Evolutionary conservation across 1,140 invertebrate species (phyloP).

Genomic region (Tetramorium alpestre): DNA sequence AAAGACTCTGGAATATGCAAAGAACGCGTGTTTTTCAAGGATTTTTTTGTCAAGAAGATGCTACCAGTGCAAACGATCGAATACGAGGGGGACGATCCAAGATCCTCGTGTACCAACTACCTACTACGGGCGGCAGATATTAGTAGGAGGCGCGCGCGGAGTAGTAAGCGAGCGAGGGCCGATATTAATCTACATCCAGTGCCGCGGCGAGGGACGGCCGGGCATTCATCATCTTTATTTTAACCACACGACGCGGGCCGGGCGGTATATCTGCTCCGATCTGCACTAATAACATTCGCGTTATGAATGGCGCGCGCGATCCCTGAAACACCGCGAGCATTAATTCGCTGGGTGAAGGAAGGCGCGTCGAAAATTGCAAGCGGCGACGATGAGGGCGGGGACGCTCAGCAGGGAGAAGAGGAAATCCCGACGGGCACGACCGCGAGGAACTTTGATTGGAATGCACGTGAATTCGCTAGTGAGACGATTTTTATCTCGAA

Average conservation of each 20-base stretch:
- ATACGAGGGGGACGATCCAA: conserved; percentile 37
- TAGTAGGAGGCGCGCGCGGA: conserved; percentile 67
- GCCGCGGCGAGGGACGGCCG: conserved; percentile 72
- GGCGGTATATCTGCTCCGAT: conserved; percentile 79
- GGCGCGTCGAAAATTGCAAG: conserved; percentile 69
- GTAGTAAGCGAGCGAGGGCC: conserved; percentile 72
- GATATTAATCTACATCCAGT: conserved; percentile 81
- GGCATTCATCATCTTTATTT: conserved; percentile 83
- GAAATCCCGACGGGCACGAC: conserved; percentile 25
- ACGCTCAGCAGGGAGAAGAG: conserved; percentile 31
- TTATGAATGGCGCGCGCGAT: conserved; percentile 78
- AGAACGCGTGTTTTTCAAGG: not conserved
- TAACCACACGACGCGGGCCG: conserved; percentile 78
- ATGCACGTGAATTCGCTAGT: conserved; percentile 24
- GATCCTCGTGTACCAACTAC: conserved; percentile 52
- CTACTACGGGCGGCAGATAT: conserved; percentile 57
- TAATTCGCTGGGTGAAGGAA: conserved; percentile 71
- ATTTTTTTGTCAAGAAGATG: conserved; percentile 33
- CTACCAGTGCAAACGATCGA: not conserved
- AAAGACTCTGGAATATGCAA: not conserved
- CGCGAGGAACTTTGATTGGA: conserved; percentile 52
- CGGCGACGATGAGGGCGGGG: conserved; percentile 39
- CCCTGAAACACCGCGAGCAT: conserved; percentile 74
- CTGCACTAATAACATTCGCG: conserved; percentile 82
- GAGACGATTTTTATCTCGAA: conserved; percentile 12